phyloP scores from a whole-genome alignment of 2,113 vertebrate genomes.

The Eidolon helvum region DNA sequence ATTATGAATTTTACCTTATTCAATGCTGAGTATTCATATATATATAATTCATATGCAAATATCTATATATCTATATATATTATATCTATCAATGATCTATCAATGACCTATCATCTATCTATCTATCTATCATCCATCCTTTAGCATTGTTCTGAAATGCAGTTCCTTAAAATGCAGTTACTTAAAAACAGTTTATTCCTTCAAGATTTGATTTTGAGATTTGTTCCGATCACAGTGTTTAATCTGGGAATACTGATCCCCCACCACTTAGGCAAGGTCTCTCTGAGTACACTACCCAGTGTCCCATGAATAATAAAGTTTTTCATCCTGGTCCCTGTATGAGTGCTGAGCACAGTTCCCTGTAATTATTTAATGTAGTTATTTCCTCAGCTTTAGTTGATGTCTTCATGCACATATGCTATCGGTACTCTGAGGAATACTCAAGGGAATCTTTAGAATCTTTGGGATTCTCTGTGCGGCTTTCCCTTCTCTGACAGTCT shows the following conservation, averaged over 20 bases:
- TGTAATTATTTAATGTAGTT: background rate
- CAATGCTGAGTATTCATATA: background rate
- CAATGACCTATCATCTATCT: background rate
- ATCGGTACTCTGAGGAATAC: background rate
- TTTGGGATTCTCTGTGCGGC: background rate
- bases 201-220: background rate
- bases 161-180: background rate
- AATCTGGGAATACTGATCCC: background rate
- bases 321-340: background rate
- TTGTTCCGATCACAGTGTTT: background rate
- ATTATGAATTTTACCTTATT: background rate
- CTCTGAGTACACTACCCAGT: background rate
- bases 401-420: background rate
- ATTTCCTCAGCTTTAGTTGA: background rate
- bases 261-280: background rate
- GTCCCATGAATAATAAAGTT: background rate
- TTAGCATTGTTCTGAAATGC: background rate
- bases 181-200: background rate
- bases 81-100: too few relatives aligned
- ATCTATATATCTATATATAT: background rate
- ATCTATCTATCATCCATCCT: background rate
- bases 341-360: background rate
- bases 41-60: background rate
- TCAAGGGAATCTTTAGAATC: background rate
- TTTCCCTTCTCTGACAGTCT: background rate